Percentiles rank a stretch among this genome's conserved stretches.
Evolutionary conservation across 1,140 invertebrate species (phyloP).

Genomic region (Oedothorax gibbosus): DNA sequence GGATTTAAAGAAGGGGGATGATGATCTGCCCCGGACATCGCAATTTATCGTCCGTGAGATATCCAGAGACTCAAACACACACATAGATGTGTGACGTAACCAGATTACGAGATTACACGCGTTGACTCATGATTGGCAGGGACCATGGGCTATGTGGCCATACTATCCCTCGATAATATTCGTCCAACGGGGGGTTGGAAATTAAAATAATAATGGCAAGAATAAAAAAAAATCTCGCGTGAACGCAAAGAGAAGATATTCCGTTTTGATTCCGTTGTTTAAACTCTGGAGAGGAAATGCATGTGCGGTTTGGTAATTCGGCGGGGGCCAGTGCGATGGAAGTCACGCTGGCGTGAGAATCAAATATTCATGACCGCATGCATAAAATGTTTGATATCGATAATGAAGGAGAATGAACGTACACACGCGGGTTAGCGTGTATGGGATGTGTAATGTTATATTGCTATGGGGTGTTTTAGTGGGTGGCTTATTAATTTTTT

Average conservation of each 20-base stretch:
- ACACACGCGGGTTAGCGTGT: neutral
- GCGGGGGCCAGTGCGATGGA: no score
- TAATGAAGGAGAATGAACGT: slow-evolving; percentile 23
- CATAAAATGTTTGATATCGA: slow-evolving; percentile 42
- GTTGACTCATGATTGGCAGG: slow-evolving; percentile 37
- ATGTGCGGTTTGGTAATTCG: slow-evolving; percentile 31
- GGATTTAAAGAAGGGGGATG: slow-evolving; percentile 11
- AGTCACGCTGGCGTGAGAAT: slow-evolving; percentile 8
- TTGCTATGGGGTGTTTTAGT: neutral
- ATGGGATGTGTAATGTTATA: neutral
- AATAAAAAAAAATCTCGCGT: neutral
- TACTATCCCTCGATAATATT: slow-evolving; percentile 20
- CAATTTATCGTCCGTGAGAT: slow-evolving; percentile 22
- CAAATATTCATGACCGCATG: slow-evolving; percentile 52
- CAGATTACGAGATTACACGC: slow-evolving; percentile 43
- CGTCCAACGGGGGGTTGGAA: neutral
- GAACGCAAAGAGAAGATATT: neutral
- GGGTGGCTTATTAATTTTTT: neutral
- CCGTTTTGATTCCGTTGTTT: slow-evolving; percentile 6
- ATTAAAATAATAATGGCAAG: slow-evolving; percentile 2
- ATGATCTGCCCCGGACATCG: slow-evolving; percentile 29
- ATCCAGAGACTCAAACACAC: neutral
- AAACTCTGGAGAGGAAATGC: neutral
- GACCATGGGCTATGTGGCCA: slow-evolving; percentile 6
- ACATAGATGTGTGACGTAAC: slow-evolving; percentile 41